Conservation (phyloP, 2,113 vertebrate species). For the Amia ocellicauda region DNA sequence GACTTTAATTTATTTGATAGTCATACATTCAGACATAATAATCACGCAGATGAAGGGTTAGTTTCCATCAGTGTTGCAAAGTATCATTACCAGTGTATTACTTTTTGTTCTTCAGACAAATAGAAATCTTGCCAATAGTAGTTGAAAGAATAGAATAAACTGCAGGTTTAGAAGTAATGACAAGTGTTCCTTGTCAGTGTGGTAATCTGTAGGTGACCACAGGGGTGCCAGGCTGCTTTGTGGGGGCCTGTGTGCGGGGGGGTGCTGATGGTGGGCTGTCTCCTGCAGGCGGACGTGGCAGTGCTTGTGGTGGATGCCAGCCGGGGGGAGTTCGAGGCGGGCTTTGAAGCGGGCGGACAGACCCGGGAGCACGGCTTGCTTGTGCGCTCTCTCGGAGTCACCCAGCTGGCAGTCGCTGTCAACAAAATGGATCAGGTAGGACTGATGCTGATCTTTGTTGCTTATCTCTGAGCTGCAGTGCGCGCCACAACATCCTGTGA, state of each 20-base stretch:
- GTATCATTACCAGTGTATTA: too few species aligned
- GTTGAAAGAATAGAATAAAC: too few species aligned
- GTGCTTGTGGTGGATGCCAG: slow-evolving; percentile 93
- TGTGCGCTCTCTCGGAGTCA: slow-evolving; percentile 95
- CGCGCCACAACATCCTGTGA: slow-evolving; percentile 16
- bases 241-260: neutral
- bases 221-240: neutral
- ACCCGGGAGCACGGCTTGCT: slow-evolving; percentile 93
- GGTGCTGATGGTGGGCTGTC: slow-evolving; percentile 19
- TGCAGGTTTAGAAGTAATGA: too few species aligned
- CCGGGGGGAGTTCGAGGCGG: slow-evolving; percentile 95
- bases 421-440: slow-evolving; percentile 98
- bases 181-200: neutral
- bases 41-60: too few species aligned
- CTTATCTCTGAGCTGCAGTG: slow-evolving; percentile 9
- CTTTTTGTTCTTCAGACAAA: too few species aligned
- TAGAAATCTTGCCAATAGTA: too few species aligned
- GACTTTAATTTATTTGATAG: too few species aligned
- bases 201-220: neutral
- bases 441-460: neutral
- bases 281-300: slow-evolving; percentile 87
- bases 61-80: too few species aligned
- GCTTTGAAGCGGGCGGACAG: slow-evolving; percentile 94
- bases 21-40: too few species aligned
- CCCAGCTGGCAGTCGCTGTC: slow-evolving; percentile 90